These are phyloP conservation scores for Meandrina meandrites DNA, from an alignment of 92 coral and sea anemone species.

Conservation along the genomic window DNA sequence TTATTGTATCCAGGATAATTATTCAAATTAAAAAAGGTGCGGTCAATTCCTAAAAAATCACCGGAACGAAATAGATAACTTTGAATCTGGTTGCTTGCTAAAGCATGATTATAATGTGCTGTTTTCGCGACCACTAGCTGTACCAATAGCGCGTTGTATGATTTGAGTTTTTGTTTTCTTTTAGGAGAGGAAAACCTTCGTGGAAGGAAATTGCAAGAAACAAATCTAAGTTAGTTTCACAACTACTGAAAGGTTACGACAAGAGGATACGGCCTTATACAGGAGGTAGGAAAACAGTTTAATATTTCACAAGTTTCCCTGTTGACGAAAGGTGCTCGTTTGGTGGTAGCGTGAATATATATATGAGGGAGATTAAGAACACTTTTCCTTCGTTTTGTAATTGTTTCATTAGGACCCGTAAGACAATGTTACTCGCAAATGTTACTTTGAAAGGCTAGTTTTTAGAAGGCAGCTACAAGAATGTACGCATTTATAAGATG, in stretches of 20 bases:
- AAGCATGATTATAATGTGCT: no score
- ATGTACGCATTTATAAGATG: no score
- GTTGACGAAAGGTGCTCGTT: background rate
- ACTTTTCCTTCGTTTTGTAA: background rate
- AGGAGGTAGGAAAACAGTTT: conserved; percentile 57
- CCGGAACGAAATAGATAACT: no score
- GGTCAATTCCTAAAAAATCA: no score
- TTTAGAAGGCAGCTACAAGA: no score
- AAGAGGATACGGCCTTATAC: conserved; percentile 88
- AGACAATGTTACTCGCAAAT: no score
- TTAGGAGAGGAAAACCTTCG: conserved; percentile 21
- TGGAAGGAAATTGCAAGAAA: conserved; percentile 83
- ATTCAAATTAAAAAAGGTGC: no score
- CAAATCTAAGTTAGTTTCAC: conserved; percentile 63
- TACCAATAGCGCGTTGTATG: background rate
- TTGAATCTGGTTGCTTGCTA: no score
- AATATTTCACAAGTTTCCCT: background rate
- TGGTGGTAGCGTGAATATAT: no score
- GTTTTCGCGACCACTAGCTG: background rate
- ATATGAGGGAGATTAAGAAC: background rate
- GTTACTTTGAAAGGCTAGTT: no score
- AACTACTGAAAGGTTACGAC: conserved; percentile 65
- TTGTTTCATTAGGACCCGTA: background rate
- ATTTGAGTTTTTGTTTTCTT: background rate
- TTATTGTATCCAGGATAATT: no score